Evolutionary conservation across 2,113 vertebrate genomes (phyloP), one percentile per base, ranked within the genome.

Genomic region (Eolophus roseicapilla): DNA sequence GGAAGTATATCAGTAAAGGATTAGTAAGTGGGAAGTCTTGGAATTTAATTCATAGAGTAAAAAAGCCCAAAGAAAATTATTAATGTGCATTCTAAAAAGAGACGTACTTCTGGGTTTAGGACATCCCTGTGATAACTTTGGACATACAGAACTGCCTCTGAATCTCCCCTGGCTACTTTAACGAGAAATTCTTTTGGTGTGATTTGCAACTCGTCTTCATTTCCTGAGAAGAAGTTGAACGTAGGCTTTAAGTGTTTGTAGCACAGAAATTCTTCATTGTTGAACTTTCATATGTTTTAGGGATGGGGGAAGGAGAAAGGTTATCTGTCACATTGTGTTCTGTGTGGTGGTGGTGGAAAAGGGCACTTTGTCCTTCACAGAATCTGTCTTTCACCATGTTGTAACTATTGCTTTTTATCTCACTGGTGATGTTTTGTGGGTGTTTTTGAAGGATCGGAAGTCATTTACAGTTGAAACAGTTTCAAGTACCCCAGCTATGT

Each of bases 401-500:
- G 37, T n/a, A 60, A 68, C 1, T 1, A 24, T 82, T 79, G 46
- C 70, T 75, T 15, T 29, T 73, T 92, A 20, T 80, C 31, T 70
- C 57, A 53, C 6, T 77, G 77, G 13, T 46, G 74, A 11, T 90
- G 44, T 6, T 86, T 35, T 37, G 4, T 78, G 15, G 16, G 3
- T 63, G 47, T 80, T 89, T 71, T 93, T 70, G 41, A 43, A 99
- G 99, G 99, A 99, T 57, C 98, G 98, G 49, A 99, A 98, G 86
- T 83, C 96, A 6, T 96, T 98, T 81, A 73, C 97, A 13, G 86
- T 96, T 50, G 99, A 99, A 90, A 98, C 98, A 31, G 97, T 98
- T n/a, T 98, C 98, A n/a, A 98, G 98, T 70, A 99, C 99, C 14
- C 99, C 99, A 2, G 98, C 98, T 16, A 92, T 99, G 79, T 99